These are phyloP conservation scores for Onychorhynchus coronatus DNA, from an alignment of 2,113 vertebrate species.

Conservation along the genomic window DNA sequence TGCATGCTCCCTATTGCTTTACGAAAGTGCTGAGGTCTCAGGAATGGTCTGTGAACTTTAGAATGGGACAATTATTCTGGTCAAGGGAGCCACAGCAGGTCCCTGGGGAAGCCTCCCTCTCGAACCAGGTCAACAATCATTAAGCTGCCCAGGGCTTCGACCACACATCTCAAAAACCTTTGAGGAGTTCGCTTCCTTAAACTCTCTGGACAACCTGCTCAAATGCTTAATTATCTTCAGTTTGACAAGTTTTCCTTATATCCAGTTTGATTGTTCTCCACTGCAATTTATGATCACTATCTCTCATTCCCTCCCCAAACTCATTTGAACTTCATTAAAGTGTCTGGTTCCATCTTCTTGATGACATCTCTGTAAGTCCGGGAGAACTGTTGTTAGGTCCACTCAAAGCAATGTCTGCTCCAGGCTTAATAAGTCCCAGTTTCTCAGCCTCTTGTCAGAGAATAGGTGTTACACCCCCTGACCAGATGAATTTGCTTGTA, in stretches of 20 bases:
- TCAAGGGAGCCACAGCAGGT: background rate
- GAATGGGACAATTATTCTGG: background rate
- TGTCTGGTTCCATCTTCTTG: background rate
- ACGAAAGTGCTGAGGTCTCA: background rate
- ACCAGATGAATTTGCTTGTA: background rate
- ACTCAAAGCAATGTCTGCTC: background rate
- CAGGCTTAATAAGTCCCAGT: background rate
- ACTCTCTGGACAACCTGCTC: background rate
- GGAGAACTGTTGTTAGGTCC: background rate
- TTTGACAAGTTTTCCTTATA: background rate
- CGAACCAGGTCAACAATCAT: background rate
- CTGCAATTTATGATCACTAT: background rate
- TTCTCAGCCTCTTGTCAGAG: background rate
- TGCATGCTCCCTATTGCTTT: background rate
- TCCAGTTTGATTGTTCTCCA: background rate
- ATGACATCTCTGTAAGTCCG: background rate
- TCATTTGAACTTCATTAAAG: background rate
- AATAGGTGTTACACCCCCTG: background rate
- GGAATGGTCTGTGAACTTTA: background rate
- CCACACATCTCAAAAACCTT: background rate
- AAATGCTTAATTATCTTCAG: background rate
- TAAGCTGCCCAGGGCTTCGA: background rate
- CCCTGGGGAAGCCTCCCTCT: background rate
- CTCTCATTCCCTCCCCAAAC: background rate
- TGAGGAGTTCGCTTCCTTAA: background rate